Evolutionary conservation across 92 coral and sea anemone species (phyloP).

Genomic region (Siderastrea siderea): DNA sequence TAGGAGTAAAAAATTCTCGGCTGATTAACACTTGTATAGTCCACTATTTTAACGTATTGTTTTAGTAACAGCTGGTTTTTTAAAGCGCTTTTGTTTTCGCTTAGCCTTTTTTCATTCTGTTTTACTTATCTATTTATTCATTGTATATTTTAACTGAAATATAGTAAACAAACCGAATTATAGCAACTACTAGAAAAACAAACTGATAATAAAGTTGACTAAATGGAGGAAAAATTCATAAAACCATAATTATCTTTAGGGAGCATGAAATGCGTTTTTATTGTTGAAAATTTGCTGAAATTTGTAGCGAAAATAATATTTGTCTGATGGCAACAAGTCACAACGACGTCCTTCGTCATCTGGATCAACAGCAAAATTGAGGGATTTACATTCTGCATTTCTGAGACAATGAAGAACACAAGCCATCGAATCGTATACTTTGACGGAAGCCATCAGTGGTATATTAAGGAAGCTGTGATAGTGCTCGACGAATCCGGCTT

Average conservation of each 20-base stretch:
- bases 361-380: background rate
- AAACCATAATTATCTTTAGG: background rate
- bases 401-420: background rate
- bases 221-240: background rate
- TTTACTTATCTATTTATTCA: too few relatives aligned
- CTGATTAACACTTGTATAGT: too few relatives aligned
- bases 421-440: background rate
- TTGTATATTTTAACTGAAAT: too few relatives aligned
- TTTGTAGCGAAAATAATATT: background rate
- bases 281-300: background rate
- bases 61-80: too few relatives aligned
- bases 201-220: background rate
- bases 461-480: background rate
- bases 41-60: too few relatives aligned
- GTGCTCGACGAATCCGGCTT: background rate
- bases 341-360: background rate
- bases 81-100: too few relatives aligned
- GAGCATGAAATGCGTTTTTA: too few relatives aligned
- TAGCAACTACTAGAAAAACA: too few relatives aligned
- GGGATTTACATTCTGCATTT: background rate
- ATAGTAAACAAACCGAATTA: too few relatives aligned
- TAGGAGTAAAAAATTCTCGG: too few relatives aligned
- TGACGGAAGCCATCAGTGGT: background rate
- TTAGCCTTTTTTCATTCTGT: too few relatives aligned
- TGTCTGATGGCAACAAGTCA: background rate